Evolutionary conservation across 2,888 invertebrate genomes (phyloP).

Genomic region (Dicranocentrus wangi): DNA sequence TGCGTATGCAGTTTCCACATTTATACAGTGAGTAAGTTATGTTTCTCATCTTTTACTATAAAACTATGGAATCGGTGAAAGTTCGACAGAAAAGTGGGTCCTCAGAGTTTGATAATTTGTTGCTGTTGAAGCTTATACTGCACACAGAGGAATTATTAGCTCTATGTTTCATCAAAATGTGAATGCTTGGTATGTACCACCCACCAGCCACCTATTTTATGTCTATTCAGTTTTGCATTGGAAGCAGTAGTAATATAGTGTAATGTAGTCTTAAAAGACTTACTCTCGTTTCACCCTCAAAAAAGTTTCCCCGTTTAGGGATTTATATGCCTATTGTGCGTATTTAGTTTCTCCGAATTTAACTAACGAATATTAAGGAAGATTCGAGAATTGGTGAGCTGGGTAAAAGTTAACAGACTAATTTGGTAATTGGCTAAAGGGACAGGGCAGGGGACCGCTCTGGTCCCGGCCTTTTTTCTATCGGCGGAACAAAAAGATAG

Average conservation of each 20-base stretch:
- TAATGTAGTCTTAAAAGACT: conserved; percentile 24
- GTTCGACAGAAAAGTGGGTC: conserved; percentile 62
- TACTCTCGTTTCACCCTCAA: not conserved
- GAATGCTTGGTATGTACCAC: not conserved
- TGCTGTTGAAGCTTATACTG: conserved; percentile 56
- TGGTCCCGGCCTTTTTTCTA: too few species aligned
- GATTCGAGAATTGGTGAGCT: not conserved
- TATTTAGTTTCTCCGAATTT: not conserved
- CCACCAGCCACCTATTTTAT: too few species aligned
- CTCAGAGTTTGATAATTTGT: conserved; percentile 60
- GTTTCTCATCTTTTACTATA: conserved; percentile 45
- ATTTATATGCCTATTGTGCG: not conserved
- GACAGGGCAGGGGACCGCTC: too few species aligned
- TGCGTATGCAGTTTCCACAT: conserved; percentile 12
- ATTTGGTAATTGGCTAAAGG: conserved; percentile 29
- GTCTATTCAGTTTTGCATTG: too few species aligned
- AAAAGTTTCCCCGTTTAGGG: conserved; percentile 17
- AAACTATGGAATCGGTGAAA: conserved; percentile 50
- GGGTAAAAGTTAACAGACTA: conserved; percentile 37
- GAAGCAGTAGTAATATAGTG: not conserved
- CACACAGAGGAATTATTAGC: conserved; percentile 57
- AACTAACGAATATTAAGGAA: not conserved
- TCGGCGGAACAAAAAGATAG: not conserved
- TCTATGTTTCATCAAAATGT: conserved; percentile 18
- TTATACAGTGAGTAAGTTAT: conserved; percentile 51